These are phyloP conservation scores for Zhengitettix transpicula DNA, from an alignment of 2,888 invertebrate genomes.

Conservation along the genomic window DNA sequence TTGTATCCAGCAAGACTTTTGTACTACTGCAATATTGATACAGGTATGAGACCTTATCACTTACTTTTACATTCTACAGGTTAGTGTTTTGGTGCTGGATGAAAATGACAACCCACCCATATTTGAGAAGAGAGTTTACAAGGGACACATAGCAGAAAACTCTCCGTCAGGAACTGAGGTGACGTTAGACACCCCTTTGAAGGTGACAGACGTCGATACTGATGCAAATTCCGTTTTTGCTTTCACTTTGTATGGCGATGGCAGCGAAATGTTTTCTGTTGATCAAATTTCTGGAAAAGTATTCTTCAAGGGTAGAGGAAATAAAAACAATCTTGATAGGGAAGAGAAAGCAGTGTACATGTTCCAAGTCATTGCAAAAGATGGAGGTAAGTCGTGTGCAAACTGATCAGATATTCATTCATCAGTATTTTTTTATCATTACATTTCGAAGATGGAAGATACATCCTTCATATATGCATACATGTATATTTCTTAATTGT, in stretches of 20 bases:
- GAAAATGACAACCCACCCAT: slow-evolving; percentile 75
- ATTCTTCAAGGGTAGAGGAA: slow-evolving; percentile 33
- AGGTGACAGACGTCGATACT: slow-evolving; percentile 54
- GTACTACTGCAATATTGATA: no score
- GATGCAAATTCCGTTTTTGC: slow-evolving; percentile 56
- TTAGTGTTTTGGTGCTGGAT: slow-evolving; percentile 63
- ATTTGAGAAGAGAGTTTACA: slow-evolving; percentile 53
- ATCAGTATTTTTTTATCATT: no score
- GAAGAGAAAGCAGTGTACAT: slow-evolving; percentile 52
- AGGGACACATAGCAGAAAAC: slow-evolving; percentile 66
- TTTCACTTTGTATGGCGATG: slow-evolving; percentile 55
- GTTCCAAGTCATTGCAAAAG: slow-evolving; percentile 56
- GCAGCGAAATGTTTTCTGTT: slow-evolving; percentile 52
- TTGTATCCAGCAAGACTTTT: no score
- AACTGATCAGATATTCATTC: no score
- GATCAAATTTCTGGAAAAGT: slow-evolving; percentile 47
- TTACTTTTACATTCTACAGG: no score
- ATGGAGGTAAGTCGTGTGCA: no score
- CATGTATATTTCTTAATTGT: no score
- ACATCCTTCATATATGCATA: no score
- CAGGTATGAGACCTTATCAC: no score
- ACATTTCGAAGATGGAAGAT: no score
- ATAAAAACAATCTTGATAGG: no score
- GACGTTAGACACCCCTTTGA: slow-evolving; percentile 39
- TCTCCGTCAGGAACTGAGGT: slow-evolving; percentile 51